These are phyloP conservation scores for Progne subis DNA, from an alignment of 2,113 vertebrate genomes.

Conservation along the genomic window DNA sequence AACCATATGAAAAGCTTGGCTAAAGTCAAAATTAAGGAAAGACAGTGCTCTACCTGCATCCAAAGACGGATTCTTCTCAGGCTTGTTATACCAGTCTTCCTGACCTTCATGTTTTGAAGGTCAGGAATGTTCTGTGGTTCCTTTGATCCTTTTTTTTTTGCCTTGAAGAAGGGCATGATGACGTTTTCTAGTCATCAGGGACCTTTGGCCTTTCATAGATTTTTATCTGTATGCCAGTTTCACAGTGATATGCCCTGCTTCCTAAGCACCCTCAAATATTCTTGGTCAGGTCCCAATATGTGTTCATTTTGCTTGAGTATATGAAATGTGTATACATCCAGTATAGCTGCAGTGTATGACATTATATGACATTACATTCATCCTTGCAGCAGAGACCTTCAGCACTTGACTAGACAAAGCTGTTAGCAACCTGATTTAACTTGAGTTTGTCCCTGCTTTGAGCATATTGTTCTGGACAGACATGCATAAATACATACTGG, in stretches of 20 bases:
- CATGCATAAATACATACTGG: background rate
- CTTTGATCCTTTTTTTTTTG: background rate
- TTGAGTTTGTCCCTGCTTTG: background rate
- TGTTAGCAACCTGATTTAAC: background rate
- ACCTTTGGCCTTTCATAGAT: background rate
- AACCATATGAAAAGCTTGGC: background rate
- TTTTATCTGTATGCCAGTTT: background rate
- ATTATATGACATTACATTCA: background rate
- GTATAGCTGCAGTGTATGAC: background rate
- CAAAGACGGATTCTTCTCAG: background rate
- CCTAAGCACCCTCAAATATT: background rate
- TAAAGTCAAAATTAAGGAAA: background rate
- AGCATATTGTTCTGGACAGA: background rate
- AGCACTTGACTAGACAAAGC: background rate
- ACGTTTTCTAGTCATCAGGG: background rate
- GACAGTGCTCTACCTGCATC: background rate
- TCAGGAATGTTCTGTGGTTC: background rate
- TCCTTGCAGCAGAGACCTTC: background rate
- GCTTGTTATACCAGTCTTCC: background rate
- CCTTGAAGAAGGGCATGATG: background rate
- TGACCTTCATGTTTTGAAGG: background rate
- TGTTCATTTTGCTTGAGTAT: background rate
- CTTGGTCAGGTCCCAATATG: background rate
- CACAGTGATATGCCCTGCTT: background rate
- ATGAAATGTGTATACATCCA: background rate